phyloP scores from a whole-genome alignment of 2,888 invertebrate genomes.

The Girardia tigrina region DNA sequence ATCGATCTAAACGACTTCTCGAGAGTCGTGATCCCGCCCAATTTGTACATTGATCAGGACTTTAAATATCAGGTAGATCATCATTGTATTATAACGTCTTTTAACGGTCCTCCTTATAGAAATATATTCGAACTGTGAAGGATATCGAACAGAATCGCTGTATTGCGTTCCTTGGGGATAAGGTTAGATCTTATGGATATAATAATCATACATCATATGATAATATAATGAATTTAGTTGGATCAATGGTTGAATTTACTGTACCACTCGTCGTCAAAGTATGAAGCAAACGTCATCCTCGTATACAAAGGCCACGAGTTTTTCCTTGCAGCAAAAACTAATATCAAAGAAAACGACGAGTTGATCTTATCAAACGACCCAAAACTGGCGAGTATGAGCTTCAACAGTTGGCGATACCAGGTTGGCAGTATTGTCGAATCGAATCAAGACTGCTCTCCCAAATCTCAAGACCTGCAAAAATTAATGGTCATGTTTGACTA shows the following conservation, averaged over 20 bases:
- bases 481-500: not conserved
- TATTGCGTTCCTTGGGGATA: not conserved
- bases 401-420: constrained; percentile 7
- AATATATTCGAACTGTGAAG: not conserved
- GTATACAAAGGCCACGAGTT: not conserved
- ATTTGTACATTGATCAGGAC: not conserved
- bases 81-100: no score
- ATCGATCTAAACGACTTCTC: not conserved
- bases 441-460: not conserved
- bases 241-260: not conserved
- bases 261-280: not conserved
- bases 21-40: not conserved
- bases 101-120: no score
- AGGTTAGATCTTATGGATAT: not conserved
- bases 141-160: not conserved
- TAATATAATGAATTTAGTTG: not conserved
- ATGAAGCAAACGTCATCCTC: not conserved
- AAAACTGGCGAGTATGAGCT: constrained; percentile 16
- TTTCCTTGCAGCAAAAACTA: not conserved
- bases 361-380: not conserved
- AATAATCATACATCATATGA: not conserved
- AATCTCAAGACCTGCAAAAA: not conserved
- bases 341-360: not conserved
- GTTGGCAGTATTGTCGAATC: not conserved
- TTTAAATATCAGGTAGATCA: not conserved